Base-by-base conservation (phyloP, 1,140 invertebrate genomes). In the Orussus abietinus region DNA sequence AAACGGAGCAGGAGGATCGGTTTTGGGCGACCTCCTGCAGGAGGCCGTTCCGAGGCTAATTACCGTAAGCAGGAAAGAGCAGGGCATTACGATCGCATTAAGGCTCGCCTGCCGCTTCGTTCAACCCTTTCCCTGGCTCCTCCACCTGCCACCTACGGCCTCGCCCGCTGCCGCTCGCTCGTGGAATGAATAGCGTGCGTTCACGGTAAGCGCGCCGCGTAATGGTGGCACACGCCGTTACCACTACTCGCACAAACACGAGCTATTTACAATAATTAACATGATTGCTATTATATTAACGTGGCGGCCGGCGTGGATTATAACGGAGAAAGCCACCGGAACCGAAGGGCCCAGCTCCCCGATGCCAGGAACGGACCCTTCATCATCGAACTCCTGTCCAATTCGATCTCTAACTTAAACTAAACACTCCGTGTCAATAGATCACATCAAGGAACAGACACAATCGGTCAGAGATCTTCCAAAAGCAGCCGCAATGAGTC, bases 281-380 rank as follows among this genome's bases (percentile, higher is more conserved):
- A 64, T 68, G 64, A 70, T 67, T 68, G 59, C 61, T 54, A 70
- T 68, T 68, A 69, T 59, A 61, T 53, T 60, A 68, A 65, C 51
- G 56, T 53, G 48, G 18, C 53, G n/a, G 52, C 48, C 44, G 46
- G 45, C 41, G 47, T 51, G 53, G 50, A 26, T 50, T 42, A 42
- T 64, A 57, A 66, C 57, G 55, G 57, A n/a, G n/a, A n/a, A n/a
- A n/a, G n/a, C n/a, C n/a, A n/a, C n/a, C n/a, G n/a, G n/a, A n/a
- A n/a, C n/a, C n/a, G n/a, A n/a, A n/a, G n/a, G n/a, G n/a, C n/a
- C 30, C 51, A 51, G 47, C 32, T 41, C 33, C 33, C 22, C 22
- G 38, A 22, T 33, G 37, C 19, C 22, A 22, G 38, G 13, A 33
- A 32, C 39, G 6, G 5, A 31, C 13, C 29, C 26, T 31, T 4